phyloP scores from a whole-genome alignment of 2,113 vertebrate species.

The Cyanoderma ruficeps region DNA sequence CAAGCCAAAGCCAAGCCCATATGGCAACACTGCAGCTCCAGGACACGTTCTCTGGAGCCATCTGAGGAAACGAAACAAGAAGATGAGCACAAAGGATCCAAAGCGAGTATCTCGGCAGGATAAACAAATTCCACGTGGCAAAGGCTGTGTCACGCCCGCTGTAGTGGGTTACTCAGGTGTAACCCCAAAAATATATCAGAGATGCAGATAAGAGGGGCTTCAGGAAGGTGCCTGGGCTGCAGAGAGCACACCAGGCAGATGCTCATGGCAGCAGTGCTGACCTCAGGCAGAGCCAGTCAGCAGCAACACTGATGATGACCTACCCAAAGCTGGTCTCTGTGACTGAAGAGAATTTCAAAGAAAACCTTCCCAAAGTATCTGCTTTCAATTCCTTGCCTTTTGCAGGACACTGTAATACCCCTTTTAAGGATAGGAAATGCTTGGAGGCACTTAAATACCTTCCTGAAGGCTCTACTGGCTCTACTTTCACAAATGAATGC shows the following conservation, averaged over 20 bases:
- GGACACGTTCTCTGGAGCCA: fast-evolving
- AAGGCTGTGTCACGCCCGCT: background rate
- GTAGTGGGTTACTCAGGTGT: background rate
- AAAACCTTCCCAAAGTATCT: background rate
- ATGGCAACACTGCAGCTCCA: background rate
- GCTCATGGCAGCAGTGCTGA: background rate
- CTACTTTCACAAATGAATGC: background rate
- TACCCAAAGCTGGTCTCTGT: background rate
- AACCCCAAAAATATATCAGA: background rate
- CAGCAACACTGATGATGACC: background rate
- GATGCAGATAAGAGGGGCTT: background rate
- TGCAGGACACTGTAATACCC: background rate
- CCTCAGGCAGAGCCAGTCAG: background rate
- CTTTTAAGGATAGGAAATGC: background rate
- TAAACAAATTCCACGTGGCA: background rate
- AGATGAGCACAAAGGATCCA: background rate
- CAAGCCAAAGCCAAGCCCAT: background rate
- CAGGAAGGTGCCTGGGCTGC: background rate
- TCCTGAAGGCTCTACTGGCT: background rate
- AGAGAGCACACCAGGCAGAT: fast-evolving
- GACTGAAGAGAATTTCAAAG: background rate
- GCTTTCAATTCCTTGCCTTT: background rate
- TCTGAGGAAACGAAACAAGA: background rate
- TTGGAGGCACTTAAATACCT: background rate
- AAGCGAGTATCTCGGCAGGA: background rate